These are phyloP conservation scores for Rhineura floridana DNA, from an alignment of 2,113 vertebrate species.

Conservation along the genomic window DNA sequence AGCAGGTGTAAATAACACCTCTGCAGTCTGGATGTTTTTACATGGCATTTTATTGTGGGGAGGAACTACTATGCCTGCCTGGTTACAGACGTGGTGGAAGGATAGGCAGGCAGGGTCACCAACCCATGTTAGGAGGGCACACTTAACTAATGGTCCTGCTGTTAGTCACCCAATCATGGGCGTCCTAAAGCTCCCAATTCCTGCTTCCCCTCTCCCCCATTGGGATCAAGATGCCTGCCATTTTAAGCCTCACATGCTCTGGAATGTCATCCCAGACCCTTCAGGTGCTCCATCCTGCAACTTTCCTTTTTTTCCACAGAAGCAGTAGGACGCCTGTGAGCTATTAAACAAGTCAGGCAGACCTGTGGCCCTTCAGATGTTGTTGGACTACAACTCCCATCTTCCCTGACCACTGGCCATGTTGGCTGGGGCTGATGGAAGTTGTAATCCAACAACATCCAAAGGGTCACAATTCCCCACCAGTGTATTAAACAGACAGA, in stretches of 20 bases:
- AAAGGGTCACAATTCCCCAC: not conserved
- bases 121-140: constrained; percentile 12
- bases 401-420: not conserved
- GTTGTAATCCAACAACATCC: not conserved
- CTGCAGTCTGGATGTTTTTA: constrained; percentile 21
- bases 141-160: not conserved
- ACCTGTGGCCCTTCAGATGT: not conserved
- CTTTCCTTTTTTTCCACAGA: not conserved
- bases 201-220: not conserved
- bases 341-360: constrained; percentile 3
- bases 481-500: not conserved
- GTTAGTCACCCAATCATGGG: constrained; percentile 5
- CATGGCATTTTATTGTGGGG: constrained; percentile 43
- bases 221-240: not conserved
- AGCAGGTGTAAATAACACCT: constrained; percentile 33
- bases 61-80: constrained; percentile 17
- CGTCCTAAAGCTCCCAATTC: not conserved
- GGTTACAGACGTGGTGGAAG: constrained; percentile 21
- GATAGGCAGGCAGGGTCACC: not conserved
- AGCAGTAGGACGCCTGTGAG: not conserved
- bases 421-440: not conserved
- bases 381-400: not conserved
- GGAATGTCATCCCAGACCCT: not conserved
- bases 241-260: not conserved
- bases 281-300: not conserved